These are phyloP conservation scores for Leptinotarsa peninsularis DNA, from an alignment of 2,888 invertebrate genomes.

Conservation along the genomic window DNA sequence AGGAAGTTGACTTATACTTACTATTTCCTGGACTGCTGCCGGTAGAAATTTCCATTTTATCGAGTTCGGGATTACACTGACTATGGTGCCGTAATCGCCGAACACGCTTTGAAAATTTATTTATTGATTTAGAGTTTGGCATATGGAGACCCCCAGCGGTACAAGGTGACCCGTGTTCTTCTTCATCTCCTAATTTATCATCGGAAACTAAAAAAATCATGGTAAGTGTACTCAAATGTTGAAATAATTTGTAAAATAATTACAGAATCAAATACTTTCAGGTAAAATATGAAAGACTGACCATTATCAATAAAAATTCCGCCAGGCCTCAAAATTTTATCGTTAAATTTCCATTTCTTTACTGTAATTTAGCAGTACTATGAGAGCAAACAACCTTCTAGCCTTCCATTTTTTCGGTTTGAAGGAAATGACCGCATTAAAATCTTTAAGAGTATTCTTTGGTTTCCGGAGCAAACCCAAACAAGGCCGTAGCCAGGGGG, in stretches of 20 bases:
- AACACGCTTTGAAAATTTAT: slow-evolving; percentile 70
- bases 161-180: slow-evolving; percentile 69
- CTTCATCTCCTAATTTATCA: slow-evolving; percentile 64
- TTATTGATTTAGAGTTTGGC: slow-evolving; percentile 71
- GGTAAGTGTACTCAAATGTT: slow-evolving; percentile 14
- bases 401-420: too few relatives aligned
- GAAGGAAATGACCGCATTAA: too few relatives aligned
- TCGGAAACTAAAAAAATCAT: slow-evolving; percentile 37
- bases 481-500: too few relatives aligned
- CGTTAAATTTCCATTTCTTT: too few relatives aligned
- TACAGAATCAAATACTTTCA: too few relatives aligned
- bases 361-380: too few relatives aligned
- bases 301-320: too few relatives aligned
- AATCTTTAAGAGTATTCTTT: too few relatives aligned
- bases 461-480: too few relatives aligned
- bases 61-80: slow-evolving; percentile 71
- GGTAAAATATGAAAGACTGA: too few relatives aligned
- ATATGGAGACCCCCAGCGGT: slow-evolving; percentile 73
- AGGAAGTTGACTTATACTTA: slow-evolving; percentile 36
- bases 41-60: slow-evolving; percentile 58
- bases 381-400: too few relatives aligned
- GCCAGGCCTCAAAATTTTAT: too few relatives aligned
- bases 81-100: slow-evolving; percentile 74
- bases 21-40: slow-evolving; percentile 67
- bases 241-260: background rate